Base-by-base conservation (phyloP, 2,113 vertebrate species). In the Anguilla japonica region DNA sequence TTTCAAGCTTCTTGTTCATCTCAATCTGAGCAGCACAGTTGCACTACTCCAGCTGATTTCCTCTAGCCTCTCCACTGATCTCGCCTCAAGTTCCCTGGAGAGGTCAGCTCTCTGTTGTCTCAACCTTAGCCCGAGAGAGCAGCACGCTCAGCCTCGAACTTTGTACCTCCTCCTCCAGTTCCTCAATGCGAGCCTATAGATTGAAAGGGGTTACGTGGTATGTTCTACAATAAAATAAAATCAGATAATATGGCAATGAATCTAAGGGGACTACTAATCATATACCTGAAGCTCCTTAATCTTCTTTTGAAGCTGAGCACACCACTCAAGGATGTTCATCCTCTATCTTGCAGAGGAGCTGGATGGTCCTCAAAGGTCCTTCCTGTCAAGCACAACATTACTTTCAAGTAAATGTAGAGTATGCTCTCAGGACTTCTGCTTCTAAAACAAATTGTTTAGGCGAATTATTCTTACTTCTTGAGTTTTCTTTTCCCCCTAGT, bases 341-440 rank as follows among this genome's bases (percentile, higher is more conserved):
- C 88, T 97, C 96, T 60, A 97, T 96, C 89, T 94, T 97, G 87
- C 93, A 93, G 53, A 96, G 94, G 34, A 96, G 88, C 50, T 97
- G 95, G 84, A 95, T 96, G 8, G 92, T 93, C n/a, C 90, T 97
- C 96, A 95, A 97, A 97, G n/a, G 84, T 97, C 96, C 89, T 97
- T 97, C 91, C 96, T 97, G 86, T 57, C 20, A 63, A 79, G 11
- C n/a, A 79, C 8, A n/a, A 79, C 13, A 79, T n/a, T 14, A 79
- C 14, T 79, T 40, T 79, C n/a, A 79, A n/a, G n/a, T n/a, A 22
- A 40, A 79, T 79, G n/a, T 79, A 79, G 39, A 79, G 15, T n/a
- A 1, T 39, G 29, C 39, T 39, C 75, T 8, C 3, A 40, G n/a
- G n/a, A 79, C 13, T 39, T 15, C 0, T n/a, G n/a, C 0, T 39